Base-by-base conservation (phyloP, 2,888 invertebrate genomes). In the Stegana nigrithorax region DNA sequence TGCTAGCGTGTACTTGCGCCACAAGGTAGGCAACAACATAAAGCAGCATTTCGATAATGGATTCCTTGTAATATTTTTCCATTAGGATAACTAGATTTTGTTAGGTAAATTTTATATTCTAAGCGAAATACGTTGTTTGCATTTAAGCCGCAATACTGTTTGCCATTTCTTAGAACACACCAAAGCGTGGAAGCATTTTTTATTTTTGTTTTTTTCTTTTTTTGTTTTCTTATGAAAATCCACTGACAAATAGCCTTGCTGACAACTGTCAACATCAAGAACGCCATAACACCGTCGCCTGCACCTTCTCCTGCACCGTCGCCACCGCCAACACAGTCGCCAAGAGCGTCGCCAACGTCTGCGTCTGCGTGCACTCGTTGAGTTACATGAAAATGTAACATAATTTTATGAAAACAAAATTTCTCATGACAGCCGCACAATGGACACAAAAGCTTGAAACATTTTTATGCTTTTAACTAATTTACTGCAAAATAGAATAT, bases 391-490 rank as follows among this genome's bases (percentile, higher is more conserved):
- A 26, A 50, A 25, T 47, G 23, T 23, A 25, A 50, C 25, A 50
- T 50, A 25, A 50, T 50, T 26, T 50, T 50, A 50, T 50, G 26
- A 50, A 50, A 50, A 50, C 50, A 10, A 50, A 50, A 50, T 26
- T 45, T 25, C 50, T 3, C n/a, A 10, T 50, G 50, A 50, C 50
- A 50, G 50, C 10, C 25, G 23, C 21, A 21, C 17, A 45, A 45
- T 47, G 25, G 25, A 47, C 21, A n/a, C 23, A 47, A 17, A 25
- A 51, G 51, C 6, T 17, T 27, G 14, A 51, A 27, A 27, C 27
- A 51, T 51, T 51, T 51, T 50, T 50, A 25, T 25, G 50, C 50
- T 50, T 50, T 50, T 50, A 25, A 50, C 25, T 50, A 50, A 50
- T 50, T 50, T 50, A 45, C 17, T 17, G 45, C 7, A 23, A 21